Base-by-base conservation (phyloP, 2,113 vertebrate species). In the Callionymus lyra region DNA sequence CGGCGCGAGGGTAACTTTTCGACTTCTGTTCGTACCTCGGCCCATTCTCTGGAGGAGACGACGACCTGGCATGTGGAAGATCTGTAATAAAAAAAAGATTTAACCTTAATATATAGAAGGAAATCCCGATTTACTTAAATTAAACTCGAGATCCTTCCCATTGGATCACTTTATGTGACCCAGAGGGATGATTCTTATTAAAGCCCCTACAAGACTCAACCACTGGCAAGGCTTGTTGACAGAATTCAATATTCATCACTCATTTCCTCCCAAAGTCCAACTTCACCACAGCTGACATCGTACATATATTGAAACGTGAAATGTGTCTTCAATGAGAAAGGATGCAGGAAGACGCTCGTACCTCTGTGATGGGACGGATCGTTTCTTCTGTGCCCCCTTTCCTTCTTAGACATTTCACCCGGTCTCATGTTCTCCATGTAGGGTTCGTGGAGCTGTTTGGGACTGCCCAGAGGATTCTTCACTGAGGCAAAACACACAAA, bases 301-400 rank as follows among this genome's bases (percentile, higher is more conserved):
- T n/a, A n/a, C n/a, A n/a, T n/a, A n/a, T n/a, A n/a, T n/a, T n/a
- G n/a, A n/a, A n/a, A n/a, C n/a, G n/a, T n/a, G n/a, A n/a, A n/a
- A n/a, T n/a, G 21, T 27, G 4, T 27, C 21, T 27, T 27, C 21
- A 4, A 27, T 27, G 4, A 27, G 4, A 27, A 27, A 4, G 8
- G 21, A 4, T 38, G 36, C 18, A 27, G 10, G 14, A 10, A 40
- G 10, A 12, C 10, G 12, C n/a, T 35, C 35, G 14, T 84, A 95
- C 94, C 92, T 90, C 80, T 86, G 32, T 83, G 85, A 56, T 78
- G 87, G 10, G 79, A 72, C 32, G 66, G 36, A 1, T 92, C 93
- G 6, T 45, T 44, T 77, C 72, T 91, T 49, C 81, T 88, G 58
- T 83, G 87, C 21, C 72, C 85, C 72, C 85, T 82, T n/a, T 90